phyloP scores from a whole-genome alignment of 1,140 invertebrate species.

The Venustaconcha ellipsiformis region DNA sequence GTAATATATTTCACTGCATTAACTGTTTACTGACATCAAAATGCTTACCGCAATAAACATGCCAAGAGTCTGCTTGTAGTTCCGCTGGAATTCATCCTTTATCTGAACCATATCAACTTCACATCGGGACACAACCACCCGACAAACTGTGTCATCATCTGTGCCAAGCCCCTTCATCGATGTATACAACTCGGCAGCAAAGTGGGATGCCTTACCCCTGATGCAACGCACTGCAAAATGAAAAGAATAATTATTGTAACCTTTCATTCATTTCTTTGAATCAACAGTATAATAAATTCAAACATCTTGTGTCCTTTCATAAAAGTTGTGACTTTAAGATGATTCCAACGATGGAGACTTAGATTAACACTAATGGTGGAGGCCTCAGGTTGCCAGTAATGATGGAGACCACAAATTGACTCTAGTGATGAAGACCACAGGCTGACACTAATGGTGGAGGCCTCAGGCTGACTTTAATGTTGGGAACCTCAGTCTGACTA shows the following conservation, averaged over 20 bases:
- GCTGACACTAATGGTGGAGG: too few species aligned
- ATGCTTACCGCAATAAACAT: conserved; percentile 60
- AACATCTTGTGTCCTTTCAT: too few species aligned
- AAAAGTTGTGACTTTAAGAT: too few species aligned
- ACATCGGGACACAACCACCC: conserved; percentile 68
- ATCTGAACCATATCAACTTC: conserved; percentile 74
- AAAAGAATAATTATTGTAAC: conserved; percentile 3
- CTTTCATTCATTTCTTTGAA: background rate
- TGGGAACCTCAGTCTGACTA: too few species aligned
- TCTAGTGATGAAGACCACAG: too few species aligned
- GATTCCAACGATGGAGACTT: too few species aligned
- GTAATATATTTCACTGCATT: background rate
- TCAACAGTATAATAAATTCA: background rate
- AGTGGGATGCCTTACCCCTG: conserved; percentile 61
- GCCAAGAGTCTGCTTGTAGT: conserved; percentile 59
- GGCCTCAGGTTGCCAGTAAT: too few species aligned
- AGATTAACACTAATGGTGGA: too few species aligned
- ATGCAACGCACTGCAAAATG: conserved; percentile 61
- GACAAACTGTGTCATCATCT: conserved; percentile 68
- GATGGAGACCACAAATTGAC: too few species aligned
- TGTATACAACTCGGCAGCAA: conserved; percentile 65
- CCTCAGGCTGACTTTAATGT: too few species aligned
- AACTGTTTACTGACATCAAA: background rate
- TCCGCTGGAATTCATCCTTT: conserved; percentile 69
- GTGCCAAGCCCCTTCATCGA: conserved; percentile 71